Evolutionary conservation across 2,113 vertebrate genomes (phyloP).

Genomic region (Piprites chloris): DNA sequence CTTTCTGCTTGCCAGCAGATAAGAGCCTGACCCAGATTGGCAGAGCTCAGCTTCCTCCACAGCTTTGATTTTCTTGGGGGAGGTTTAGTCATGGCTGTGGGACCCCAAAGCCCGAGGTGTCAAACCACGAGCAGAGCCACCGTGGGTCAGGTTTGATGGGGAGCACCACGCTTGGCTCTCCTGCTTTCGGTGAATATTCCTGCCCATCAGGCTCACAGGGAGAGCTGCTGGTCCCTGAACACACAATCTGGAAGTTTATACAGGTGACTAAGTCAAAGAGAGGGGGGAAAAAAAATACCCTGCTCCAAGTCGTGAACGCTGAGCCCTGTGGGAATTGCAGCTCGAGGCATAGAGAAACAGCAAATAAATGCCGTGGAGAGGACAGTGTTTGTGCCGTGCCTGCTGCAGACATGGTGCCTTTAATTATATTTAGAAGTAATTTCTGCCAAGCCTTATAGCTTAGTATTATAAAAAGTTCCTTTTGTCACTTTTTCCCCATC

Average conservation of each 20-base stretch:
- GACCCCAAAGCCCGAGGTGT: background rate
- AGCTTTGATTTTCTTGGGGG: background rate
- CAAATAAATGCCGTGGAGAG: background rate
- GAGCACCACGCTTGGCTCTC: background rate
- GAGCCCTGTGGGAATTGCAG: background rate
- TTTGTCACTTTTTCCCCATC: background rate
- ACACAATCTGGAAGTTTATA: background rate
- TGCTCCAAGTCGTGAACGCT: background rate
- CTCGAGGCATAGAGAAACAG: background rate
- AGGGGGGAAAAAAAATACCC: background rate
- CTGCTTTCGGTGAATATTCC: background rate
- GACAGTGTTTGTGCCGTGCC: background rate
- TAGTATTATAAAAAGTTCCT: background rate
- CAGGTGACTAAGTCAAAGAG: background rate
- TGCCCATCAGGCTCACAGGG: background rate
- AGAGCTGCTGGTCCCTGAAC: background rate
- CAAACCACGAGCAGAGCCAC: background rate
- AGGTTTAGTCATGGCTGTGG: background rate
- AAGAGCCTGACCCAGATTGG: constrained; percentile 48
- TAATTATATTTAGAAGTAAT: background rate
- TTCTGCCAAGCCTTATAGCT: background rate
- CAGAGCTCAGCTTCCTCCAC: background rate
- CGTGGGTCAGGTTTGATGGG: background rate
- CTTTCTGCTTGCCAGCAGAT: constrained; percentile 24
- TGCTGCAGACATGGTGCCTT: background rate